Evolutionary conservation across 23 tunicate species (phyloP), one percentile per base, ranked within the genome.

Genomic region (Aplidium turbinatum): DNA sequence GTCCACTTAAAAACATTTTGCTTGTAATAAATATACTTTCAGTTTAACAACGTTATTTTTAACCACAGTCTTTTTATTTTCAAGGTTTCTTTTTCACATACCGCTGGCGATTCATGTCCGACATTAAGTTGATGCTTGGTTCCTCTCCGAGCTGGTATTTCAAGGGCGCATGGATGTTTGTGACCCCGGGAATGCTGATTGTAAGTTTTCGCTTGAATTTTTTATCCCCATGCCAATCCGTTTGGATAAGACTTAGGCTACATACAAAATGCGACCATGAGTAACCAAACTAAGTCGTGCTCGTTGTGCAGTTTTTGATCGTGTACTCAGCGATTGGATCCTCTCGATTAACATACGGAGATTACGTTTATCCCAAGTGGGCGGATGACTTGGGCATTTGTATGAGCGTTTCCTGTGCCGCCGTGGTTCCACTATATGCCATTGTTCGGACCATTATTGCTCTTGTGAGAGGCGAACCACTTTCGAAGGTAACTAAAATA

Each of bases 51-150:
- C n/a, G n/a, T n/a, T n/a, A n/a, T n/a, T n/a, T n/a, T n/a, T n/a
- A n/a, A n/a, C n/a, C n/a, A n/a, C n/a, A n/a, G n/a, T n/a, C n/a
- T n/a, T 54, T 54, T 5, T n/a, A 16, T 54, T 54, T 13, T 67
- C 13, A 47, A 91, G 97, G 97, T 0, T 91, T 69, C 72, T 85
- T 79, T 1, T 91, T 91, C 58, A 91, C 97, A 0, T 64, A 55
- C 28, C 74, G 64, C 0, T 84, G 97, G 91, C 61, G 97, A 47
- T 91, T 91, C 69, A 91, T 79, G 35, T 56, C 72, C 13, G 97
- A 91, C 73, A 91, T 91, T 13, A 79, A 83, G 74, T 73, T 91
- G 52, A 91, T 91, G 97, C 47, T 91, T 3, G 97, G 97, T 4
- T 68, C 57, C 18, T 74, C 73, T 66, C 97, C 97, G 19, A 60